Evolutionary conservation across 1,140 invertebrate species (phyloP), one percentile per base, ranked within the genome.

Genomic region (Lycorma delicatula): DNA sequence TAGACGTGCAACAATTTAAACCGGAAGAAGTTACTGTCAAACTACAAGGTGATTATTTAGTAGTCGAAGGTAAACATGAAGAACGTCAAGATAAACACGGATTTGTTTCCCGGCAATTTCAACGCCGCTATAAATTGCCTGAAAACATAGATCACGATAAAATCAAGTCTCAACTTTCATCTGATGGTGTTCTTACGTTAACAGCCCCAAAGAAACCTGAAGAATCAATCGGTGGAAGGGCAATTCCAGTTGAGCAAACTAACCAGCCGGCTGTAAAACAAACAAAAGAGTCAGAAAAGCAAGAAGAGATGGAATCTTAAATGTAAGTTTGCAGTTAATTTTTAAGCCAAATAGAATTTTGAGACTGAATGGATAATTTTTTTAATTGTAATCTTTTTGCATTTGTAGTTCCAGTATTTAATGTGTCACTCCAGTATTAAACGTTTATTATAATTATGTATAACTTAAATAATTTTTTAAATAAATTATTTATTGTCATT

Each of bases 21-120:
- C 87, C 89, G 0, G 85, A 91, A 56, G 89, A 93, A 68, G 77
- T 92, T 25, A 81, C 75, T 31, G 83, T 91, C 1, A 90, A 86
- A 71, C 82, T 85, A 11, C 73, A 82, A 1, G 83, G 86, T 59
- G 79, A 83, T 51, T 77, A 74, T 31, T 73, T 88, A 0, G 74
- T 85, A 6, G 74, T 89, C 9, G 76, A 82, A 67, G 85, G 79
- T 0, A 85, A 84, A 66, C 83, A 86, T 57, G 83, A 86, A 63
- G 79, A 86, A 61, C 78, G 77, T 46, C 61, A 76, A 36, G 83
- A 84, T 60, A 76, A 81, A 5, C 78, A 85, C 69, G 80, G 84
- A 9, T 77, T 74, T 47, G 74, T 83, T 11, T 77, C 79, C 0
- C 71, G 82, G 34, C 78, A 86, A 16, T 85, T 86, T 52, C 62